Conservation (phyloP, 92 coral and sea anemone species). For the Anthopleura xanthogrammica region DNA sequence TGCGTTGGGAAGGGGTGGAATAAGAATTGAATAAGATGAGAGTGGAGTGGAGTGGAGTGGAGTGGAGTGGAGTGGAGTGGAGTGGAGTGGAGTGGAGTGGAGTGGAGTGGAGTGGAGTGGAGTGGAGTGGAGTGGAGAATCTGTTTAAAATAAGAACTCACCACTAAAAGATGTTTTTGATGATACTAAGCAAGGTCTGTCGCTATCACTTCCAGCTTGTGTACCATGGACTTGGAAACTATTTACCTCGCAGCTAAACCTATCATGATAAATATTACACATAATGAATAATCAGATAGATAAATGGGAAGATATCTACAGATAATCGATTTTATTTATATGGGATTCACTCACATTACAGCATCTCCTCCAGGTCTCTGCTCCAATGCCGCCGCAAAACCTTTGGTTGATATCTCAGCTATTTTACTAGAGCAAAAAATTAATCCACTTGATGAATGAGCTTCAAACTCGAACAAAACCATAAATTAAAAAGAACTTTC, state of each 20-base stretch:
- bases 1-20: too few species aligned
- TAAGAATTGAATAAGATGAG: too few species aligned
- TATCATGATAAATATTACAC: background rate
- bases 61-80: too few species aligned
- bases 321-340: background rate
- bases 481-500: too few species aligned
- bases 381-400: slow-evolving; percentile 63
- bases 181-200: slow-evolving; percentile 43
- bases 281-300: too few species aligned
- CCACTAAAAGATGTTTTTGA: slow-evolving; percentile 44
- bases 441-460: too few species aligned
- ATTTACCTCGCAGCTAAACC: slow-evolving; percentile 57
- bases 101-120: background rate
- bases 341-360: slow-evolving; percentile 16
- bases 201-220: slow-evolving; percentile 14
- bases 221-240: slow-evolving; percentile 61
- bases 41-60: too few species aligned
- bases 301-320: too few species aligned
- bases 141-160: background rate
- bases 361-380: slow-evolving; percentile 68
- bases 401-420: slow-evolving; percentile 55
- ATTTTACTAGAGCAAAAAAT: slow-evolving; percentile 40
- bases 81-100: too few species aligned
- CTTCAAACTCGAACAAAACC: too few species aligned
- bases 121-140: background rate